phyloP scores from a whole-genome alignment of 1,140 invertebrate species.

The Telenomus remus region DNA sequence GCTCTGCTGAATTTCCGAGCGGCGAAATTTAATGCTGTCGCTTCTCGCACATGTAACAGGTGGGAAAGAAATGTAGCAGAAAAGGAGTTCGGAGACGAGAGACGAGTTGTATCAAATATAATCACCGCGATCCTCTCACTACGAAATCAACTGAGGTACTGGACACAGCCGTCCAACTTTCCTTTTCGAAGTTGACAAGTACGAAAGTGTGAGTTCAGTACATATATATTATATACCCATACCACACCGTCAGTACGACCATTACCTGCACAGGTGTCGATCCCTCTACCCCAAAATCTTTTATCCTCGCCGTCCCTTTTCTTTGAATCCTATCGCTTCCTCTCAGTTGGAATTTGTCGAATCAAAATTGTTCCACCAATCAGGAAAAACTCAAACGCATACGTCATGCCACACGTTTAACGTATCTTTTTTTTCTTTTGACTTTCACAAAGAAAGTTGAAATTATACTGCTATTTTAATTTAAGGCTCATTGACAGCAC shows the following conservation, averaged over 20 bases:
- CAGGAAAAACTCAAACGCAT: too few relatives aligned
- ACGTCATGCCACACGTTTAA: too few relatives aligned
- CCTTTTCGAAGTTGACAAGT: constrained; percentile 63
- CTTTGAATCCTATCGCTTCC: too few relatives aligned
- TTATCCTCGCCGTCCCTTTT: too few relatives aligned
- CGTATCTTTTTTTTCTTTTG: constrained; percentile 16
- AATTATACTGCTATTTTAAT: constrained; percentile 12
- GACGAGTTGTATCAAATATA: constrained; percentile 27
- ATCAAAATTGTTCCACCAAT: too few relatives aligned
- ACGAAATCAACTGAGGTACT: constrained; percentile 65
- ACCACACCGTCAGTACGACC: too few relatives aligned
- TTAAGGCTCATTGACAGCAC: not conserved
- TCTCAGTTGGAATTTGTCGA: too few relatives aligned
- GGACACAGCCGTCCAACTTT: constrained; percentile 59
- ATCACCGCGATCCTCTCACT: constrained; percentile 53
- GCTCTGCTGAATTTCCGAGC: constrained; percentile 21
- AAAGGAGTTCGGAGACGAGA: constrained; percentile 15
- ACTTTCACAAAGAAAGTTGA: constrained; percentile 42
- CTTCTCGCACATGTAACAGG: constrained; percentile 44
- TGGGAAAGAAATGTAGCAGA: constrained; percentile 39
- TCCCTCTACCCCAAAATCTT: too few relatives aligned
- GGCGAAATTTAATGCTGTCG: constrained; percentile 40
- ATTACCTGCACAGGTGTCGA: too few relatives aligned
- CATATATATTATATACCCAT: too few relatives aligned
- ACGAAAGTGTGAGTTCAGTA: constrained; percentile 60